Evolutionary conservation across 2,888 invertebrate species (phyloP), one percentile per base, ranked within the genome.

Genomic region (Biston stratarius): DNA sequence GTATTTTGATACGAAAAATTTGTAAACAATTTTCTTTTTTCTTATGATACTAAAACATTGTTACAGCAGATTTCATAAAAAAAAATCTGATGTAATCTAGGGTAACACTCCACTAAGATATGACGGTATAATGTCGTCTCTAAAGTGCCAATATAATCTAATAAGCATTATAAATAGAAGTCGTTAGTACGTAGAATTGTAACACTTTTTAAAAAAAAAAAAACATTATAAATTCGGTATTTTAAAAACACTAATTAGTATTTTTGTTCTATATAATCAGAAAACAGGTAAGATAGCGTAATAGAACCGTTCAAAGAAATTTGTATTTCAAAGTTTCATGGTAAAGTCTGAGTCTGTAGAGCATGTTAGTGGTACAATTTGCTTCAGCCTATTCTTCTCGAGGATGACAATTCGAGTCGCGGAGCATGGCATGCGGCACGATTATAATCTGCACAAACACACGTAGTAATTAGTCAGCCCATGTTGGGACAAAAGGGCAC

Each of bases 391-490:
- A 34, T 36, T 7, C 51, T 3, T 51, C n/a, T 36, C n/a, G 24
- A n/a, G 8, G 51, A 9, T 34, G 36, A 77, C 80, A 78, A 80
- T 79, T 69, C 72, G 70, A 72, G 67, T 61, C 40, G 52, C 58
- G 40, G 53, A 53, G 40, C 14, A 15, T 38, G 40, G 53, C 53
- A 53, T 10, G 12, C 11, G 38, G 40, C 14, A 66, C 58, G 77
- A 76, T 83, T 84, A 83, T 84, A 83, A 75, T 76, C 78, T 70
- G 77, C 67, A 77, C 77, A 81, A 81, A 84, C 81, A 81, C 80
- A 82, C 78, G 77, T 78, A 78, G 85, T 86, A 86, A 87, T 87
- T 87, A 87, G 83, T 83, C 79, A 75, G 77, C 79, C 81, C 82
- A 77, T 74, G 79, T 78, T 74, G 73, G 77, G 79, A 83, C 82